Percentiles rank a stretch among this genome's conserved stretches.
phyloP scores from a whole-genome alignment of 1,140 invertebrate species.

The Myzus persicae region DNA sequence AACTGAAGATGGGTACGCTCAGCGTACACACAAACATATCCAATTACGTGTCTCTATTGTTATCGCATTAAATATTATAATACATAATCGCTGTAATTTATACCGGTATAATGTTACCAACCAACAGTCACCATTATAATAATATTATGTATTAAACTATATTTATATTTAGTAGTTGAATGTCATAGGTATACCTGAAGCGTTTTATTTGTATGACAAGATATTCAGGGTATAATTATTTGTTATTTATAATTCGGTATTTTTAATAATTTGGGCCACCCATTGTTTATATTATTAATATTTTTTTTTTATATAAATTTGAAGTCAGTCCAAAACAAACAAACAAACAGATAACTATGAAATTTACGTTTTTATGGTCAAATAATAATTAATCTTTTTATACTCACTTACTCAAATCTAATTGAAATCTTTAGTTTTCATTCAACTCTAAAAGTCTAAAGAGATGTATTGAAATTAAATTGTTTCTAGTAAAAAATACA shows the following conservation, averaged over 20 bases:
- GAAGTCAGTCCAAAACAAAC: not conserved
- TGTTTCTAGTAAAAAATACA: too few species aligned
- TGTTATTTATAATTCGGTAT: not conserved
- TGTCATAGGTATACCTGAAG: too few species aligned
- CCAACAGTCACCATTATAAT: not conserved
- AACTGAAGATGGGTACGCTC: not conserved
- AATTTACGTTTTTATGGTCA: not conserved
- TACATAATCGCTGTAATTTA: not conserved
- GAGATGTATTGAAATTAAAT: not conserved
- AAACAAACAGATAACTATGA: not conserved
- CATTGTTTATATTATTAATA: conserved; percentile 1
- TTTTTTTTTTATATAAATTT: conserved; percentile 10
- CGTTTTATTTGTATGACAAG: not conserved
- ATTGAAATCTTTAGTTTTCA: not conserved
- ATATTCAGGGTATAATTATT: not conserved
- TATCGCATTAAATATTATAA: not conserved
- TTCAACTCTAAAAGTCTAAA: not conserved
- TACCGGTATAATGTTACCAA: not conserved
- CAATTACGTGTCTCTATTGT: not conserved
- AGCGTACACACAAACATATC: not conserved
- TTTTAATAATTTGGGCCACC: not conserved
- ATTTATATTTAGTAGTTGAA: not conserved
- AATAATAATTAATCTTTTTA: not conserved
- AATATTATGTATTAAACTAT: not conserved
- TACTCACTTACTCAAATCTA: not conserved